A percentile compares a stretch with the other conserved stretches of the same genome.
phyloP scores from a whole-genome alignment of 2,113 vertebrate species.

The Paradisaea rubra region DNA sequence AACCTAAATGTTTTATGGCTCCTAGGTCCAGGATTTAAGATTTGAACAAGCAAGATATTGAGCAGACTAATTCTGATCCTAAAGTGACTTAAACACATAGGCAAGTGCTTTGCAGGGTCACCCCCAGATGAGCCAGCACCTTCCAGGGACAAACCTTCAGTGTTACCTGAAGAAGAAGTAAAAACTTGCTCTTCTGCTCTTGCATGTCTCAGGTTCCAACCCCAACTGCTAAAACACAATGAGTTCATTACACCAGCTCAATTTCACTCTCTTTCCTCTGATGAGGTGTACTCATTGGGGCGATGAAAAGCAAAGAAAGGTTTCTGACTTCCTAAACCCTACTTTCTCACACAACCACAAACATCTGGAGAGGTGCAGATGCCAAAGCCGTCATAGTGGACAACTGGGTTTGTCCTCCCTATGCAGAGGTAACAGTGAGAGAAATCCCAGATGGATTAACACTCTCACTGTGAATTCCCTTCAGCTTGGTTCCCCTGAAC shows the following conservation, averaged over 20 bases:
- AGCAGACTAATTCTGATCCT: neutral
- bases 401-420: neutral
- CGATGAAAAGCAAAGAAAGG: neutral
- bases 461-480: neutral
- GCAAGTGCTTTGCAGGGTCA: neutral
- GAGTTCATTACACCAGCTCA: neutral
- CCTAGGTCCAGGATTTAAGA: neutral
- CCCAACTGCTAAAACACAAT: neutral
- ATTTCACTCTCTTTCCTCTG: neutral
- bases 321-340: neutral
- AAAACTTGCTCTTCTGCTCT: neutral
- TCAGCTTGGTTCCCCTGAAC: neutral
- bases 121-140: neutral
- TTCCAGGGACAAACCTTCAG: neutral
- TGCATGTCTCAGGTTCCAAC: neutral
- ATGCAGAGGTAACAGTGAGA: neutral
- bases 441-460: neutral
- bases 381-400: fast-evolving
- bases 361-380: neutral
- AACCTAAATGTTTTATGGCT: neutral
- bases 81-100: neutral
- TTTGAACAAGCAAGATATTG: neutral
- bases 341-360: neutral
- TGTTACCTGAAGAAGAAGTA: neutral
- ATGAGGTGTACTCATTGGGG: neutral